A percentile compares a stretch with the other conserved stretches of the same genome.
Conservation (phyloP, 2,888 invertebrate species). For the Heliconius sara region DNA sequence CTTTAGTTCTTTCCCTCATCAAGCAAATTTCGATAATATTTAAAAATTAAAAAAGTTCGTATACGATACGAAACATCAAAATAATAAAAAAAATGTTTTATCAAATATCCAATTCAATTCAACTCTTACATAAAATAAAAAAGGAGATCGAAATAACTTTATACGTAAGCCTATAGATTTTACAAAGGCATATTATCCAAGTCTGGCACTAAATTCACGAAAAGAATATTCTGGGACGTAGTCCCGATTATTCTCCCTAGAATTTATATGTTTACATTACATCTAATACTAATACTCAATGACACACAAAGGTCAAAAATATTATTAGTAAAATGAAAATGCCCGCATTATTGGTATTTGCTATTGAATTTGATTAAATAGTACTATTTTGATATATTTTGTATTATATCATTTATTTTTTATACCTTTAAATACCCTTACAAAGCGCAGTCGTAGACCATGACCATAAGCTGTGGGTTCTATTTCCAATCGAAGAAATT, state of each 20-base stretch:
- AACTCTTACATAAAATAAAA: background rate
- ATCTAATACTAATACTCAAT: constrained; percentile 11
- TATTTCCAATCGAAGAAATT: too few species aligned
- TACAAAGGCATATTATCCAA: background rate
- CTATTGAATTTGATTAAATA: background rate
- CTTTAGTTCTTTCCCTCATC: background rate
- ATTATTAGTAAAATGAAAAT: background rate
- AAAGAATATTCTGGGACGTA: constrained; percentile 9
- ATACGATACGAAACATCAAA: background rate
- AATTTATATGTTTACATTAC: constrained; percentile 21
- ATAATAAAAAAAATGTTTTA: background rate
- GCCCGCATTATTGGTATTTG: background rate
- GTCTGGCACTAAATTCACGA: constrained; percentile 10
- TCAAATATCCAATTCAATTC: background rate
- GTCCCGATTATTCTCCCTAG: constrained; percentile 16
- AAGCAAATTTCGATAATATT: background rate
- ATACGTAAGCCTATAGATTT: constrained; percentile 14
- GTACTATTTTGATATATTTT: too few species aligned
- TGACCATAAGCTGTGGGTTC: too few species aligned
- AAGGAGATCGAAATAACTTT: background rate
- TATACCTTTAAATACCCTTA: background rate
- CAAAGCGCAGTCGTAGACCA: too few species aligned
- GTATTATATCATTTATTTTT: too few species aligned
- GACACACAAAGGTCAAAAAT: background rate
- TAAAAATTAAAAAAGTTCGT: background rate